These are phyloP conservation scores for Carassius carassius DNA, from an alignment of 2,113 vertebrate genomes.

Conservation along the genomic window DNA sequence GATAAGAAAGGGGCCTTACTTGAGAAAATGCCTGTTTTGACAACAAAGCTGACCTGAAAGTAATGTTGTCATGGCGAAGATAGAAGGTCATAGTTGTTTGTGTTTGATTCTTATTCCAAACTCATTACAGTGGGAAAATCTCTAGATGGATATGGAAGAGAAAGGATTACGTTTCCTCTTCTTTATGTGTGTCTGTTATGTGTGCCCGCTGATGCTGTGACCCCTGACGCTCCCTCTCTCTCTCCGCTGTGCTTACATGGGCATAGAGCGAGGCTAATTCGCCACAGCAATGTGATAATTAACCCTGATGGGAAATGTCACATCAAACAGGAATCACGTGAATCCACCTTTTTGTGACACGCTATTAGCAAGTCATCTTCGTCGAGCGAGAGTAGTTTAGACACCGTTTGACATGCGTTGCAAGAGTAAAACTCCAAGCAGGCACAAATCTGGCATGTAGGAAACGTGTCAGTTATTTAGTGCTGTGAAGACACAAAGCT, in stretches of 20 bases:
- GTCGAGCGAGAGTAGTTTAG: conserved; percentile 17
- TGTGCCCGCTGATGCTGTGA: not conserved
- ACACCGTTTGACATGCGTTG: conserved; percentile 36
- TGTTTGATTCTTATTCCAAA: conserved; percentile 15
- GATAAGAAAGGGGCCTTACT: not conserved
- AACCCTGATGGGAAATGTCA: conserved; percentile 55
- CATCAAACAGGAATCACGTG: conserved; percentile 41
- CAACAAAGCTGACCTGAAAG: not conserved
- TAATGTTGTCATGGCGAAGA: not conserved
- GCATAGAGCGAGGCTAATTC: conserved; percentile 45
- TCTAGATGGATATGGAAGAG: not conserved
- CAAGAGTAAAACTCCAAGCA: conserved; percentile 18
- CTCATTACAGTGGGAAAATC: conserved; percentile 1
- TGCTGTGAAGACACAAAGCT: not conserved
- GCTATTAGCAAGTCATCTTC: conserved; percentile 38
- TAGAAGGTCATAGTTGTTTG: not conserved
- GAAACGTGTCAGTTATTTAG: conserved; percentile 34
- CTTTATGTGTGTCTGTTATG: conserved; percentile 11
- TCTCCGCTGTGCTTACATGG: conserved; percentile 27
- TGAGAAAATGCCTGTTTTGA: conserved; percentile 5
- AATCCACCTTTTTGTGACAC: conserved; percentile 29
- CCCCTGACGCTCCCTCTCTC: conserved; percentile 20
- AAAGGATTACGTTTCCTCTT: conserved; percentile 11
- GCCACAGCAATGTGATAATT: conserved; percentile 52
- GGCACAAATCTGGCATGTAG: conserved; percentile 21